Evolutionary conservation across 2,888 invertebrate species (phyloP), one percentile per base, ranked within the genome.

Genomic region (Cataglyphis livida): DNA sequence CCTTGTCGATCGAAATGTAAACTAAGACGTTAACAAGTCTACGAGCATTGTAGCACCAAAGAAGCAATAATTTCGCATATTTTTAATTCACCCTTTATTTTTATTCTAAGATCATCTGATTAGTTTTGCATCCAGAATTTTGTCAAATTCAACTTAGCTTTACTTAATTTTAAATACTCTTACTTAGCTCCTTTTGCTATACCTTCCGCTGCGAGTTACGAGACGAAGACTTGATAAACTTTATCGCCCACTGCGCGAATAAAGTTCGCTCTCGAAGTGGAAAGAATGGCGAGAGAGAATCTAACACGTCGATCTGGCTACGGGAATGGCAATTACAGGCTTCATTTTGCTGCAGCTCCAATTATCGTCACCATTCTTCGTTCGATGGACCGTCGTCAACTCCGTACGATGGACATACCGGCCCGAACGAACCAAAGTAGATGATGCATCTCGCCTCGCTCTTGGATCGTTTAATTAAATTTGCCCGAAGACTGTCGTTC

Each of bases 391-490:
- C 66, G 87, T 84, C 66, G 87, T 84, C 83, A 85, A 84, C 81
- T 87, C 85, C 83, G 82, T 66, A 64, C 85, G 85, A 85, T 71
- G 88, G 82, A 79, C 73, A 59, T 32, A 41, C 83, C 65, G 86
- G 74, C 75, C 48, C 21, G 32, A 28, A 62, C 62, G 51, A 57
- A 48, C n/a, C 41, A 21, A 25, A 76, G 70, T 73, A 78, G 88
- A 76, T 76, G 84, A 83, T 81, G 85, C 85, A 79, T 71, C 59
- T 68, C 71, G 44, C 57, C 28, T 57, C 44, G 18, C 6, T 59
- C 25, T 44, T 44, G 35, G 71, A 71, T 73, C 87, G 86, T 90
- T 91, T 91, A 91, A 91, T 91, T 91, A 91, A 91, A 89, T 79
- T 79, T 73, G 44, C 25, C 51, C 78, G 32, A 79, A 79, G 78